Conservation (phyloP, 2,888 invertebrate species). For the Nomada hirtipes region DNA sequence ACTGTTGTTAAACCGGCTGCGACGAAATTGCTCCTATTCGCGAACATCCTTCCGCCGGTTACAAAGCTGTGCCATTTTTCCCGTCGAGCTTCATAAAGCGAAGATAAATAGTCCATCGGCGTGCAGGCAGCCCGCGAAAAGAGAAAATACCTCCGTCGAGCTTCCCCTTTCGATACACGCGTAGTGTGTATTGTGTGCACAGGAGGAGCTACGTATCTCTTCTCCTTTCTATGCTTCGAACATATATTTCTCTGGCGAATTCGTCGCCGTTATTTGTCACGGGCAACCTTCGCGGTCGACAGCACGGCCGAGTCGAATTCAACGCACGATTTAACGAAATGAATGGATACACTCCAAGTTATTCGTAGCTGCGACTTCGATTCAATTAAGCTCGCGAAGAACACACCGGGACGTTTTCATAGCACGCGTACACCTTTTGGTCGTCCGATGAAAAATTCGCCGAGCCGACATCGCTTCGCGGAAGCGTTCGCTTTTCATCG, state of each 20-base stretch:
- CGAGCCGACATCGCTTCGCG: constrained; percentile 18
- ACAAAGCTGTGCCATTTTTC: constrained; percentile 79
- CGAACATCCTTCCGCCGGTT: constrained; percentile 76
- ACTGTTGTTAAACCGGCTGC: constrained; percentile 72
- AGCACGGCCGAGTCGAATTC: constrained; percentile 43
- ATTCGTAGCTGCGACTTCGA: constrained; percentile 39
- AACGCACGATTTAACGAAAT: constrained; percentile 50
- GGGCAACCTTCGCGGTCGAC: constrained; percentile 44
- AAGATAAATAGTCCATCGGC: constrained; percentile 77
- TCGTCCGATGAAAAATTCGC: constrained; percentile 36
- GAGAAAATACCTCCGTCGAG: constrained; percentile 63
- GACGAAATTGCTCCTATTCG: constrained; percentile 78
- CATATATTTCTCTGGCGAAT: constrained; percentile 39
- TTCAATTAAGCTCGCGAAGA: constrained; percentile 11
- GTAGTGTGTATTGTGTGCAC: constrained; percentile 6
- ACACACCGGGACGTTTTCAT: constrained; percentile 13
- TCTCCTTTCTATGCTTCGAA: constrained; percentile 19
- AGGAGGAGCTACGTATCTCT: constrained; percentile 14
- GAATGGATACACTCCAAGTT: constrained; percentile 47
- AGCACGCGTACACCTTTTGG: background rate
- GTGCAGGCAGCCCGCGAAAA: constrained; percentile 38
- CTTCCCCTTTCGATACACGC: constrained; percentile 38
- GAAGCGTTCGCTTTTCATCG: background rate
- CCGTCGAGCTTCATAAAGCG: constrained; percentile 75
- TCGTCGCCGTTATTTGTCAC: constrained; percentile 66